Evolutionary conservation across 2,797 vertebrate species (phyloP).

Genomic region (Poeciliopsis gracilis): DNA sequence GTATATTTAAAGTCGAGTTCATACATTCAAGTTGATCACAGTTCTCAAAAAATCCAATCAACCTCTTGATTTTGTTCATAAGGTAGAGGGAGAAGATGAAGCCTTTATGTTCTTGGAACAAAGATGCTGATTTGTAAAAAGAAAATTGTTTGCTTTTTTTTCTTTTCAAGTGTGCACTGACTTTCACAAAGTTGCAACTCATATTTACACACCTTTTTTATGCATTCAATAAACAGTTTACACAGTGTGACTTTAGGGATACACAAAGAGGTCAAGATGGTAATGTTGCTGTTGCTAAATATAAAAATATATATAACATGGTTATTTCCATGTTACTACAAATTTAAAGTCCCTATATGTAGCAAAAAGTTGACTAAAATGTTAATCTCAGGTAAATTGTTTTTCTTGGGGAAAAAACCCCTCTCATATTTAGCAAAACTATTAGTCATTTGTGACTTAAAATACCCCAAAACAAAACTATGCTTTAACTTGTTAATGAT

Average conservation of each 20-base stretch:
- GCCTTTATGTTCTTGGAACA: not conserved
- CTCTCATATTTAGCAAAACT: not conserved
- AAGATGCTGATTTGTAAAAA: not conserved
- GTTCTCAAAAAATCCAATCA: not conserved
- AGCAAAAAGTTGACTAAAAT: not conserved
- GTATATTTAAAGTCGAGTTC: not conserved
- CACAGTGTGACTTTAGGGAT: not conserved
- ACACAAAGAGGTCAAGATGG: not conserved
- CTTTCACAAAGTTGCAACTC: not conserved
- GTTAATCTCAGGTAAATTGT: not conserved
- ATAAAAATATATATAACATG: not conserved
- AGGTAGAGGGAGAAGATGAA: not conserved
- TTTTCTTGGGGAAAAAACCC: too few species aligned
- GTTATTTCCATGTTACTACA: not conserved
- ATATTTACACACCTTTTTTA: not conserved
- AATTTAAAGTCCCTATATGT: not conserved
- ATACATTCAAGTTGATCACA: not conserved
- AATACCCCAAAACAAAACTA: too few species aligned
- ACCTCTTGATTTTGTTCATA: not conserved
- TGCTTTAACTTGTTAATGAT: not conserved
- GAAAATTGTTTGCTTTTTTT: not conserved
- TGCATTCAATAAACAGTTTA: not conserved
- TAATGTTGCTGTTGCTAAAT: not conserved
- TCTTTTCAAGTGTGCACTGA: not conserved
- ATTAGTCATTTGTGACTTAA: not conserved